Evolutionary conservation across 2,113 vertebrate genomes (phyloP).

Genomic region (Pseudolaguvia tuberculata): DNA sequence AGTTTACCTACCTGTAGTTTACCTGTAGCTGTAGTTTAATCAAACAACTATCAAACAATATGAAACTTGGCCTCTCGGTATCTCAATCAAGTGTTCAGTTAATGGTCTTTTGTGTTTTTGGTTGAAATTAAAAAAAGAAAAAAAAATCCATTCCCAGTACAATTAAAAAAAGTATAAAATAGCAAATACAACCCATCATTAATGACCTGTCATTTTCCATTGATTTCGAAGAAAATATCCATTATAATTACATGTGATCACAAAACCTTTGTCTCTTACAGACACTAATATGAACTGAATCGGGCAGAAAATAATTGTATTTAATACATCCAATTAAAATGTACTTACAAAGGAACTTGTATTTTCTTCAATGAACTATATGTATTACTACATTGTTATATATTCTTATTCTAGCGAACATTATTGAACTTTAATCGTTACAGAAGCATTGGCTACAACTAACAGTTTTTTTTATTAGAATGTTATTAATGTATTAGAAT

Average conservation of each 20-base stretch:
- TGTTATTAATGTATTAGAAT: too few species aligned
- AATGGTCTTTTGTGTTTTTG: too few species aligned
- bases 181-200: neutral
- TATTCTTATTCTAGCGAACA: neutral
- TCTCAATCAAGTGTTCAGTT: too few species aligned
- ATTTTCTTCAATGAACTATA: neutral
- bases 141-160: too few species aligned
- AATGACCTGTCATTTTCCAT: slow-evolving; percentile 43
- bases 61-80: too few species aligned
- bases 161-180: too few species aligned
- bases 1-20: too few species aligned
- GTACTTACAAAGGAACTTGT: neutral
- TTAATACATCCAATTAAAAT: slow-evolving; percentile 10
- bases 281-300: slow-evolving; percentile 33
- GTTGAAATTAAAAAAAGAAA: too few species aligned
- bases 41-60: too few species aligned
- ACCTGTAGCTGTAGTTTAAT: too few species aligned
- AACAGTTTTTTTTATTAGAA: too few species aligned
- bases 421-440: slow-evolving; percentile 1
- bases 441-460: neutral
- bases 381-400: neutral
- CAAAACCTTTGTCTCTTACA: slow-evolving; percentile 56
- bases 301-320: slow-evolving; percentile 10
- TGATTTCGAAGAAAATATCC: slow-evolving; percentile 53
- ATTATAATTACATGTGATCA: slow-evolving; percentile 47